Conservation (phyloP, 1,140 invertebrate genomes). For the roundworm (Caenorhabditis elegans) region DNA sequence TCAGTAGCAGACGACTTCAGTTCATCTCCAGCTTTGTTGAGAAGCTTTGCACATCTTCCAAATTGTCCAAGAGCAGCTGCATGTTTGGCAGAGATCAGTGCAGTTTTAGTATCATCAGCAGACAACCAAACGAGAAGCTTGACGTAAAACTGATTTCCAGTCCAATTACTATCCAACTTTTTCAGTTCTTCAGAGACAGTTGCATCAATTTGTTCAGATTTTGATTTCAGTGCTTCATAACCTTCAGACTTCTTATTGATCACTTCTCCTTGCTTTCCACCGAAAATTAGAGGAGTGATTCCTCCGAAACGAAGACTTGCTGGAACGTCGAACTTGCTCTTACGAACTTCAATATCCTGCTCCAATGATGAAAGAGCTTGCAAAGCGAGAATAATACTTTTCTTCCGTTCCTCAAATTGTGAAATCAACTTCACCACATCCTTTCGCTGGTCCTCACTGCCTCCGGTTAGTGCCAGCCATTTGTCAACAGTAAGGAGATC, state of each 20-base stretch:
- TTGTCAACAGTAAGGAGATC: constrained; percentile 62
- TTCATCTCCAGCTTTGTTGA: neutral
- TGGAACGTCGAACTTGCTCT: neutral
- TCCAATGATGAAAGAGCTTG: neutral
- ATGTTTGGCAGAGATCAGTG: neutral
- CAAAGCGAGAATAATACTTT: neutral
- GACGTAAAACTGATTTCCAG: neutral
- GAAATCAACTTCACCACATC: neutral
- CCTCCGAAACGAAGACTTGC: neutral
- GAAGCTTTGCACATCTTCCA: neutral
- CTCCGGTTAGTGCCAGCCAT: neutral
- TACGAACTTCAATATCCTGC: neutral
- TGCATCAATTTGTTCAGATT: neutral
- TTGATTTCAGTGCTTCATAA: neutral
- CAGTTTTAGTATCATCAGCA: neutral
- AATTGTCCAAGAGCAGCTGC: neutral
- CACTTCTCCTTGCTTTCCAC: constrained; percentile 2
- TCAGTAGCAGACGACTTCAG: neutral
- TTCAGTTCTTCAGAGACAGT: neutral
- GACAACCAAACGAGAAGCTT: constrained; percentile 1
- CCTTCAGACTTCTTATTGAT: neutral
- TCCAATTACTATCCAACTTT: neutral
- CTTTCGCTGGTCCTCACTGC: neutral
- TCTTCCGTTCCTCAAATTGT: neutral
- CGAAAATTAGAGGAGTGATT: neutral